Percentiles rank a stretch among this genome's conserved stretches.
Evolutionary conservation across 2,797 vertebrate genomes (phyloP).

Genomic region (Caiman crocodilus): DNA sequence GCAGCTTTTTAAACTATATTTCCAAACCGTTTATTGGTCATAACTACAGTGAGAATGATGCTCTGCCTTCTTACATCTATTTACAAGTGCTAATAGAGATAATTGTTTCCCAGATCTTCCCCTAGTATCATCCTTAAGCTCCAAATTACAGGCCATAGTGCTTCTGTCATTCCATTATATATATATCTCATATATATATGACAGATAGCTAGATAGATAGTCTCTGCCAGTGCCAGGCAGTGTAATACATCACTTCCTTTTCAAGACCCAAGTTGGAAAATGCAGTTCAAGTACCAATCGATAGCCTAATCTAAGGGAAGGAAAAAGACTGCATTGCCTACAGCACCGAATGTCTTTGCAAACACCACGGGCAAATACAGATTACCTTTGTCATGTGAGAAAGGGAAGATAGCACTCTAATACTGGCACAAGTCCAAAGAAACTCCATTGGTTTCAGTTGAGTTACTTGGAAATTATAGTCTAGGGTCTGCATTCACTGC

Average conservation of each 20-base stretch:
- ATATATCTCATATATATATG: too few species aligned
- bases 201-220: too few species aligned
- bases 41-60: too few species aligned
- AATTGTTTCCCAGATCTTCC: too few species aligned
- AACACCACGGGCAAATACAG: not conserved
- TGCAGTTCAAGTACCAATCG: not conserved
- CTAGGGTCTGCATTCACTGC: not conserved
- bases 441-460: not conserved
- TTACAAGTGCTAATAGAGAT: too few species aligned
- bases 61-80: too few species aligned
- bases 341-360: not conserved
- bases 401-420: not conserved
- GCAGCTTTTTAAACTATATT: too few species aligned
- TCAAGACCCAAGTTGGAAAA: not conserved
- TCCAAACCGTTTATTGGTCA: too few species aligned
- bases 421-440: not conserved
- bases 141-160: too few species aligned
- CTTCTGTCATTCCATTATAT: too few species aligned
- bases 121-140: too few species aligned
- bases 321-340: rapidly evolving
- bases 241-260: rapidly evolving
- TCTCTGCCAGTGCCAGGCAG: not conserved
- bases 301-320: not conserved
- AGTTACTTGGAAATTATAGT: not conserved
- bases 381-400: not conserved